A percentile compares a stretch with the other conserved stretches of the same genome.
phyloP scores from a whole-genome alignment of 2,797 vertebrate genomes.

The Cirrhinus molitorella region DNA sequence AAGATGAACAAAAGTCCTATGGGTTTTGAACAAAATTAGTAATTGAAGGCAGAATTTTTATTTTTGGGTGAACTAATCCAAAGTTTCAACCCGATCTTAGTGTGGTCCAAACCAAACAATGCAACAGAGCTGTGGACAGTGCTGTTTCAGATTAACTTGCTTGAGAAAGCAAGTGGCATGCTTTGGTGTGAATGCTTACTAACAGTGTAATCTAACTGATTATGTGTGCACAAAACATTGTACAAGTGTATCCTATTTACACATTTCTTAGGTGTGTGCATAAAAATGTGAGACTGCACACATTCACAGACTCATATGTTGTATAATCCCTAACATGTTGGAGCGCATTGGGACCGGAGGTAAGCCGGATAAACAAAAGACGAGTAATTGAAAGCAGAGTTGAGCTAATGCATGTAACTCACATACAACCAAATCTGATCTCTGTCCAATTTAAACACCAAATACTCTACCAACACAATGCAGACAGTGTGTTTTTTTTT shows the following conservation, averaged over 20 bases:
- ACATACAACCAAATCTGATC: conserved; percentile 40
- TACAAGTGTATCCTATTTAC: background rate
- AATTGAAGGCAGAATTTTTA: background rate
- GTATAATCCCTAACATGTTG: conserved; percentile 66
- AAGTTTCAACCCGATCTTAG: conserved; percentile 45
- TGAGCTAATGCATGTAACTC: conserved; percentile 53
- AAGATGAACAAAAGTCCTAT: background rate
- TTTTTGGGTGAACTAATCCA: background rate
- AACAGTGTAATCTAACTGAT: background rate
- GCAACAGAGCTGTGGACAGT: conserved; percentile 48
- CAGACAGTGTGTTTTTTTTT: conserved; percentile 40
- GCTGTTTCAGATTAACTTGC: conserved; percentile 55
- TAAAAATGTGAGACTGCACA: background rate
- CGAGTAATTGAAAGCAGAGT: conserved; percentile 74
- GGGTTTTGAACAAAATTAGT: background rate
- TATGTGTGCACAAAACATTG: background rate
- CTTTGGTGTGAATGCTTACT: conserved; percentile 20
- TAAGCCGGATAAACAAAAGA: conserved; percentile 72
- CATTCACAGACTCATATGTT: conserved; percentile 46
- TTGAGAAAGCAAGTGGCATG: conserved; percentile 48
- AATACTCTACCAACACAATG: conserved; percentile 43
- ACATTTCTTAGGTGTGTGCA: background rate
- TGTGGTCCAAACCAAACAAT: conserved; percentile 60
- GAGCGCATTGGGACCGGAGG: conserved; percentile 70
- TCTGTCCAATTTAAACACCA: conserved; percentile 40